Evolutionary conservation across 2,113 vertebrate species (phyloP).

Genomic region (Gallinago media): DNA sequence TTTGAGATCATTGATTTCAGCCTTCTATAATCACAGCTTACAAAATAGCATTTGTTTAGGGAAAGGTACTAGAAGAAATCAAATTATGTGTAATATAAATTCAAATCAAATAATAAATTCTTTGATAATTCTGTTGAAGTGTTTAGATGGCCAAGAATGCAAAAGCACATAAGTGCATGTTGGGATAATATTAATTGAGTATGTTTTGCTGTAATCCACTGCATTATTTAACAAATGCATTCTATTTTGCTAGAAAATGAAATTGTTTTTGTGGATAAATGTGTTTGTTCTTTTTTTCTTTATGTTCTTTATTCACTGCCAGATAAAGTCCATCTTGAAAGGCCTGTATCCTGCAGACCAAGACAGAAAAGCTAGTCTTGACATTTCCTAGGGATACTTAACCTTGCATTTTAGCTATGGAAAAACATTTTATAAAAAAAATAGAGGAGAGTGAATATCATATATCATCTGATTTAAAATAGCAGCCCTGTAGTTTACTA

Average conservation of each 20-base stretch:
- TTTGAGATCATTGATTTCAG: not conserved
- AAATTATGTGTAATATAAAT: not conserved
- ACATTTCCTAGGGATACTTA: not conserved
- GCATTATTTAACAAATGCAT: not conserved
- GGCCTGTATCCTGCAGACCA: not conserved
- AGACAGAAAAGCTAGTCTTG: not conserved
- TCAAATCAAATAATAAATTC: not conserved
- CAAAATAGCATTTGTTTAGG: not conserved
- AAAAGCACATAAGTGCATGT: fast-evolving
- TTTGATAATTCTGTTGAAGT: not conserved
- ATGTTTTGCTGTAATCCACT: not conserved
- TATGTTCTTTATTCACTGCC: not conserved
- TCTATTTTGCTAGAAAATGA: not conserved
- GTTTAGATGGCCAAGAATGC: not conserved
- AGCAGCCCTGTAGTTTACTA: not conserved
- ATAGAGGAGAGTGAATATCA: not conserved
- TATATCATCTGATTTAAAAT: not conserved
- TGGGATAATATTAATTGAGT: not conserved
- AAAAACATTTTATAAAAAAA: not conserved
- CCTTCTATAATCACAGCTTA: not conserved
- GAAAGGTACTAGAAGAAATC: not conserved
- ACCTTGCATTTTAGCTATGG: not conserved
- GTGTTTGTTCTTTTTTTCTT: not conserved
- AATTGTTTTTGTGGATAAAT: not conserved
- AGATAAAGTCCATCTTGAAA: not conserved